phyloP scores from a whole-genome alignment of 2,888 invertebrate genomes.

The Trissonchulus sp. region DNA sequence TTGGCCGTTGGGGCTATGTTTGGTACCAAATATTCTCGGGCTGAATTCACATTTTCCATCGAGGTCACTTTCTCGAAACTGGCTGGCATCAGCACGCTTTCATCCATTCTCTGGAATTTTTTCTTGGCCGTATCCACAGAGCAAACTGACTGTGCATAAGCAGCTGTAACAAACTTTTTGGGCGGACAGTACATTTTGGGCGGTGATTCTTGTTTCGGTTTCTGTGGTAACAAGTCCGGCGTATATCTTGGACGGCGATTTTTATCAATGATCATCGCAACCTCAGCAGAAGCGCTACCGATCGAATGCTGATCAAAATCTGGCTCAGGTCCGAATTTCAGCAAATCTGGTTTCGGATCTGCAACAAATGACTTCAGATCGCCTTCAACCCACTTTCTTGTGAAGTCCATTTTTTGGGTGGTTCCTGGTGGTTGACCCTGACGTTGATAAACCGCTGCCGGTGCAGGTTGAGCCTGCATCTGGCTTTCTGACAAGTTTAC shows the following conservation, averaged over 20 bases:
- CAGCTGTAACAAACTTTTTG: background rate
- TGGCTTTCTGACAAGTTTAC: too few species aligned
- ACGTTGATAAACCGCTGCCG: background rate
- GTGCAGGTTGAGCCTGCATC: background rate
- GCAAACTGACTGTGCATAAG: background rate
- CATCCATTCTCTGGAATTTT: background rate
- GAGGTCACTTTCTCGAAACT: background rate
- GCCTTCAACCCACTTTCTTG: constrained; percentile 28
- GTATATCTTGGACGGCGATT: background rate
- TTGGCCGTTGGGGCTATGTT: background rate
- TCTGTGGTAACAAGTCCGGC: constrained; percentile 21
- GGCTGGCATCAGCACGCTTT: background rate
- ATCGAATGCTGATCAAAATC: constrained; percentile 28
- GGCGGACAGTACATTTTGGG: background rate
- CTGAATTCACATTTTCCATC: background rate
- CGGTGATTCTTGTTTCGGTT: background rate
- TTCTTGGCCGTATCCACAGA: background rate
- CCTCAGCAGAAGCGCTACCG: constrained; percentile 31
- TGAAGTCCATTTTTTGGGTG: constrained; percentile 24
- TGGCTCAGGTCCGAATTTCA: constrained; percentile 21
- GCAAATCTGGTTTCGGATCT: constrained; percentile 21
- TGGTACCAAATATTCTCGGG: background rate
- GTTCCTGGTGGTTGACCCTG: background rate
- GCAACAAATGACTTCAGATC: constrained; percentile 23
- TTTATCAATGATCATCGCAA: constrained; percentile 26